Evolutionary conservation across 2,797 vertebrate species (phyloP), one percentile per base, ranked within the genome.

Genomic region (Lepus townsendii): DNA sequence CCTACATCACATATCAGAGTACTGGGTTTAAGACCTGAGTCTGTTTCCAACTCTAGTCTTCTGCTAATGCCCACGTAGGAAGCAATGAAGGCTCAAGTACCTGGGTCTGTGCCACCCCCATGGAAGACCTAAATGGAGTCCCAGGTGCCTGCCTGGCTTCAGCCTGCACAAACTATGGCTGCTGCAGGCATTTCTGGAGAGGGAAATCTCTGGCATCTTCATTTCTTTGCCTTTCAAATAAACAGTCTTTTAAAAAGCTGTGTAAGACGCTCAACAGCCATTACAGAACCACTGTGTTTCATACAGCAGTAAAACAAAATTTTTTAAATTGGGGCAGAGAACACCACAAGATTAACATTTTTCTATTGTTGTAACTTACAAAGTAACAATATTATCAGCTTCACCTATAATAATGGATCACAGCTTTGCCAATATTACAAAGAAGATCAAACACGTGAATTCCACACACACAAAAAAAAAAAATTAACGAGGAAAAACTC

Each of bases 291-390:
- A 84, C 22, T 66, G 85, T 50, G 77, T 87, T 75, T 88, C 60
- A 94, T 32, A 85, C 17, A 83, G 13, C 30, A 91, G 62, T 77
- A 77, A 72, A 83, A 88, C n/a, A 83, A 83, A 92, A 30, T 24
- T 73, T 87, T 83, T 65, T 7, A 83, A 83, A 85, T 32, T 63
- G 1, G 8, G 24, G 4, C 26, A 86, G 71, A 83, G 9, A 85
- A 85, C 12, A 75, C 60, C 9, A 57, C 1, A 76, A 17, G n/a
- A 69, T 80, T 80, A 86, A 1, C 24, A 52, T 7, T 93, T 30
- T 93, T 92, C 69, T 96, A 19, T 30, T 83, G 35, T 22, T 60
- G 8, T 82, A 60, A 38, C 88, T 85, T 83, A 62, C 54, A 73
- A 93, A 91, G 79, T 68, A 88, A 76, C 3, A 84, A 24, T 1